These are phyloP conservation scores for Diplodus sargus DNA, from an alignment of 2,797 vertebrate genomes.

Conservation along the genomic window DNA sequence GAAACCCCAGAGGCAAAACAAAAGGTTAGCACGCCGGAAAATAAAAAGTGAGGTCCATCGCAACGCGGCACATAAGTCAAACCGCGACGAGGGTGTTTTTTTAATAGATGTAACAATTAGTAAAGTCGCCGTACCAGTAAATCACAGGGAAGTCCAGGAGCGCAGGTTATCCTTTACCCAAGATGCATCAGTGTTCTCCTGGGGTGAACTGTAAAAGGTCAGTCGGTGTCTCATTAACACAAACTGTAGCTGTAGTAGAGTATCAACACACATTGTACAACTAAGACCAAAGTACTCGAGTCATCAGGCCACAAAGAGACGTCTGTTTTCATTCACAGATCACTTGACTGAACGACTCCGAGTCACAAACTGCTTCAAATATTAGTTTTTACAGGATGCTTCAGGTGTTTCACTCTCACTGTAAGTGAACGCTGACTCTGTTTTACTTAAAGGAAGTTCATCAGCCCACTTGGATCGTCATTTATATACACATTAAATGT, in stretches of 20 bases:
- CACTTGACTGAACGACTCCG: background rate
- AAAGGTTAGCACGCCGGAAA: constrained; percentile 70
- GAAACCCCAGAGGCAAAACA: constrained; percentile 62
- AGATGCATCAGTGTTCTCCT: constrained; percentile 79
- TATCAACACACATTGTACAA: constrained; percentile 40
- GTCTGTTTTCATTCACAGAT: constrained; percentile 15
- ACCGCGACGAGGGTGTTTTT: constrained; percentile 72
- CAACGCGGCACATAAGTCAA: constrained; percentile 71
- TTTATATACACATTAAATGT: background rate
- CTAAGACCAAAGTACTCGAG: no score
- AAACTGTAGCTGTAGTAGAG: constrained; percentile 33
- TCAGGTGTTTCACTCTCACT: background rate
- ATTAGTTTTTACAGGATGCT: background rate
- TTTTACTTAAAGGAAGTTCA: constrained; percentile 3
- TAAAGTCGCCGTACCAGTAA: constrained; percentile 75
- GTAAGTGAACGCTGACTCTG: background rate
- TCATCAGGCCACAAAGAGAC: background rate
- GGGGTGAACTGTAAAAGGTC: constrained; percentile 83
- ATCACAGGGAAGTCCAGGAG: constrained; percentile 73
- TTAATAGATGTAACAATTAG: constrained; percentile 83
- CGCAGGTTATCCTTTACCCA: constrained; percentile 78
- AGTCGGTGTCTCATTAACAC: constrained; percentile 80
- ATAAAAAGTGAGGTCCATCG: constrained; percentile 56
- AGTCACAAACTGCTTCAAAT: background rate
- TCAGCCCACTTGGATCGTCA: background rate